Percentiles rank a stretch among this genome's conserved stretches.
phyloP scores from a whole-genome alignment of 2,888 invertebrate genomes.

The Abrostola triplasia region DNA sequence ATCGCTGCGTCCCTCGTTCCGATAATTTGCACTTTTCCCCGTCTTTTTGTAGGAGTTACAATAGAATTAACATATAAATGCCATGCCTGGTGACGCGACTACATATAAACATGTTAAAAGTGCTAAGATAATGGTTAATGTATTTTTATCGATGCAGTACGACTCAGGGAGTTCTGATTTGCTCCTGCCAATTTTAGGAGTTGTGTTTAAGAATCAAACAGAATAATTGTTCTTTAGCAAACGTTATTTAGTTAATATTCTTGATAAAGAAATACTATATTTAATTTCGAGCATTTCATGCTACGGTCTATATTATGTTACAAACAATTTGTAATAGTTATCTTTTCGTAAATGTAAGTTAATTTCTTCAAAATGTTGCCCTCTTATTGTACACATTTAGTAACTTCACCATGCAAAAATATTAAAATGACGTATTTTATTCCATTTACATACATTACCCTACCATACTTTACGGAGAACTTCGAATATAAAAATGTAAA shows the following conservation, averaged over 20 bases:
- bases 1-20: constrained; percentile 61
- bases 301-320: too few species aligned
- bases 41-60: constrained; percentile 75
- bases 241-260: too few species aligned
- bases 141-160: constrained; percentile 35
- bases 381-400: too few species aligned
- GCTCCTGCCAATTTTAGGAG: too few species aligned
- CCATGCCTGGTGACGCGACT: constrained; percentile 61
- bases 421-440: neutral
- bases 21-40: constrained; percentile 80
- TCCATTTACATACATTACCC: neutral
- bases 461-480: neutral
- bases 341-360: too few species aligned
- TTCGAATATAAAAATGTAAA: constrained; percentile 1
- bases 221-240: too few species aligned
- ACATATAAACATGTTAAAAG: constrained; percentile 34
- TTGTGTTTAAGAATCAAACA: too few species aligned
- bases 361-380: too few species aligned
- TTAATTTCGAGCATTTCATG: too few species aligned
- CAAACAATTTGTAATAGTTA: too few species aligned
- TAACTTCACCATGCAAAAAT: neutral
- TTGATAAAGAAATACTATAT: too few species aligned
- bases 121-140: constrained; percentile 21
- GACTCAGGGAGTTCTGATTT: too few species aligned
- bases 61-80: constrained; percentile 84